A percentile compares a stretch with the other conserved stretches of the same genome.
These are phyloP conservation scores for Lordiphosa stackelbergi DNA, from an alignment of 1,140 invertebrate species.

Conservation along the genomic window DNA sequence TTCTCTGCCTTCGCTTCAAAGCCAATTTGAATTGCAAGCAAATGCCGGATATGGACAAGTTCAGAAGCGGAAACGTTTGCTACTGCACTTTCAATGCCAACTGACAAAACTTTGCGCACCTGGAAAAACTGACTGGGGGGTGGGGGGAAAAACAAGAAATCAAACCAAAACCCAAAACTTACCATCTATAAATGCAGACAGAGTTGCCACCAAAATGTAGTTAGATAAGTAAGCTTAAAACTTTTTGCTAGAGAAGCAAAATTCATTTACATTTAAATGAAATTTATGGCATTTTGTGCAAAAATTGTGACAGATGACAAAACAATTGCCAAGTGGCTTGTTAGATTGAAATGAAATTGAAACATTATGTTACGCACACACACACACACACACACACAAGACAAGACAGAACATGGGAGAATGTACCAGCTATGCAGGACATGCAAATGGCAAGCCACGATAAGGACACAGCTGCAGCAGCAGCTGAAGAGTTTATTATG, in stretches of 20 bases:
- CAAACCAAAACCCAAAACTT: conserved; percentile 16
- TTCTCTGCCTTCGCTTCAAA: conserved; percentile 7
- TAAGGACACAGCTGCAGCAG: background rate
- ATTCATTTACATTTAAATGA: conserved; percentile 56
- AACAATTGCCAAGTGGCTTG: conserved; percentile 27
- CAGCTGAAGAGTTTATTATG: conserved; percentile 7
- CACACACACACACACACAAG: no score
- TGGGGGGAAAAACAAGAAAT: conserved; percentile 4
- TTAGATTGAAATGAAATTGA: conserved; percentile 25
- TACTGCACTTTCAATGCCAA: conserved; percentile 44
- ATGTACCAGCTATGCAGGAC: conserved; percentile 5
- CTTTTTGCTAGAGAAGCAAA: conserved; percentile 24
- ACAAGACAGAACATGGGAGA: background rate
- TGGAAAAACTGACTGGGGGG: background rate
- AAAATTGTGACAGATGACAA: conserved; percentile 19
- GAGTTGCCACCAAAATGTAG: conserved; percentile 24
- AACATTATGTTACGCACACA: conserved; percentile 2
- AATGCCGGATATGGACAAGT: conserved; percentile 60
- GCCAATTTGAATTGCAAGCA: conserved; percentile 57
- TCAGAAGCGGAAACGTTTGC: conserved; percentile 56
- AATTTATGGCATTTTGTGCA: conserved; percentile 32
- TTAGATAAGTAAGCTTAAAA: conserved; percentile 49
- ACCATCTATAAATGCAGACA: conserved; percentile 38
- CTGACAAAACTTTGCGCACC: conserved; percentile 19
- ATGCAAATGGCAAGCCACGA: conserved; percentile 6